Evolutionary conservation across 2,888 invertebrate species (phyloP), one percentile per base, ranked within the genome.

Genomic region (Rotaria macrura): DNA sequence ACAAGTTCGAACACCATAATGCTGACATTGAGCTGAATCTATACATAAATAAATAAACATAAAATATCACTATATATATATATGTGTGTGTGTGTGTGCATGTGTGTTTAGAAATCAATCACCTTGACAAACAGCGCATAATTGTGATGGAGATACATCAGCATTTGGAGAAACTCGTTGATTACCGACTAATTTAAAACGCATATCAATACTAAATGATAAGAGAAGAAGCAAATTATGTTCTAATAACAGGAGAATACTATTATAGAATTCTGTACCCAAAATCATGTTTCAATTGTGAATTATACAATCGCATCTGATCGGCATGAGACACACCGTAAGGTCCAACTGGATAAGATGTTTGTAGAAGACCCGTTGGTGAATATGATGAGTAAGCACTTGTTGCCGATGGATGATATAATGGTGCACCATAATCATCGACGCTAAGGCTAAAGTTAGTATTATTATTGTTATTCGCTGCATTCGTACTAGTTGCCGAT

Each of bases 1-100:
- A 90, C 97, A 98, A 10, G 99, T 98, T 72, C 97, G 93, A 0
- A 99, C 98, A 1, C 98, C 98, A 90, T 98, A 98, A 91, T 98
- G 97, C 90, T 97, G 97, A 89, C 98, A 98, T 49, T 97, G 96
- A 47, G 97, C 96, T 0, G 79, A 79, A 79, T 79, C 79, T 79
- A n/a, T 12, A 79, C 5, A 79, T 43, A 25, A 43, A 79, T n/a
- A 23, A n/a, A n/a, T 40, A 43, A 7, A 72, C 17, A 43, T 14
- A 43, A 3, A 74, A 38, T 40, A 23, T 5, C 0, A 40, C 43
- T 79, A n/a, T 23, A 43, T 43, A 43, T n/a, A n/a, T n/a, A n/a
- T n/a, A n/a, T n/a, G n/a, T n/a, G n/a, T n/a, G n/a, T n/a, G n/a
- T n/a, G n/a, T n/a, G n/a, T n/a, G n/a, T n/a, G n/a, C n/a, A n/a